Evolutionary conservation across 1,140 invertebrate genomes (phyloP).

Genomic region (Drosophila neocordata): DNA sequence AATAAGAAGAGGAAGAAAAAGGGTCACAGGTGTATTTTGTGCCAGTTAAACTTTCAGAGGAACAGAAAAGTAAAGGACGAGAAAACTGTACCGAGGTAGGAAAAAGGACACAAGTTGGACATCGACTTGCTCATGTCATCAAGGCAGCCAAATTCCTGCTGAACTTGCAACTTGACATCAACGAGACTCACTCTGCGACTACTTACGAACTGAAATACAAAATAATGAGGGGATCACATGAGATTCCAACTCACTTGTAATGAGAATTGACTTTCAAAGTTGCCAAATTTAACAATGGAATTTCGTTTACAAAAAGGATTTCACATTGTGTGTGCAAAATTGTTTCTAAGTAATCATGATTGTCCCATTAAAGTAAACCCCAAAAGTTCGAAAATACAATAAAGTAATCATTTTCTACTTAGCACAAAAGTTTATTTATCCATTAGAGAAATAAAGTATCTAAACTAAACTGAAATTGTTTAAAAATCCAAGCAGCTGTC

Average conservation of each 20-base stretch:
- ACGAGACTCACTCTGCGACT: conserved; percentile 2
- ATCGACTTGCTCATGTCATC: background rate
- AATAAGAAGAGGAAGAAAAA: conserved; percentile 36
- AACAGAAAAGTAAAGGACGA: background rate
- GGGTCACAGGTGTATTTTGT: conserved; percentile 74
- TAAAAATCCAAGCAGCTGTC: no score
- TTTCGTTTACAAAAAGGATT: background rate
- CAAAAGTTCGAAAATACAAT: no score
- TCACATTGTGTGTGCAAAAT: background rate
- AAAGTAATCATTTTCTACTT: no score
- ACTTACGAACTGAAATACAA: conserved; percentile 19
- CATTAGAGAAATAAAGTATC: no score
- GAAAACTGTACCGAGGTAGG: no score
- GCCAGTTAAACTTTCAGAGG: conserved; percentile 60
- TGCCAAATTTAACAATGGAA: conserved; percentile 7
- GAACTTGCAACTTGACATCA: conserved; percentile 12
- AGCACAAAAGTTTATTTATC: no score
- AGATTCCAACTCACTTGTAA: conserved; percentile 25
- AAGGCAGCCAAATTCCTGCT: background rate
- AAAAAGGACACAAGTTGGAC: background rate
- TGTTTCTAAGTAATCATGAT: background rate
- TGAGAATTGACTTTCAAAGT: conserved; percentile 13
- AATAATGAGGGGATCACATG: conserved; percentile 32
- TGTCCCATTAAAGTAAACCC: background rate
- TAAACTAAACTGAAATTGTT: no score